phyloP scores from a whole-genome alignment of 2,113 vertebrate genomes.

The Cottus gobio region DNA sequence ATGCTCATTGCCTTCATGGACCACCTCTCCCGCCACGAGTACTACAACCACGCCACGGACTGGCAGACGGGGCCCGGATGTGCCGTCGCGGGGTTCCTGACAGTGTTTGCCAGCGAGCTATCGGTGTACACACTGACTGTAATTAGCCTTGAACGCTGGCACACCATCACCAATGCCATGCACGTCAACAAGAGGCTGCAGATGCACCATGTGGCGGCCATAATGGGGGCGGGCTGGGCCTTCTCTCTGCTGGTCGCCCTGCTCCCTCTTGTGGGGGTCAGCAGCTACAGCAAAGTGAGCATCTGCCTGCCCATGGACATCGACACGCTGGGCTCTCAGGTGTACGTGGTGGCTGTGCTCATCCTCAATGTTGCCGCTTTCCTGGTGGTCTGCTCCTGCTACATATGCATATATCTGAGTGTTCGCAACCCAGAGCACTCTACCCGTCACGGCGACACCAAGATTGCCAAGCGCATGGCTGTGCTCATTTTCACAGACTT shows the following conservation, averaged over 20 bases:
- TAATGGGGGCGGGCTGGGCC: conserved; percentile 90
- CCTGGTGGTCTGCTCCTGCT: conserved; percentile 89
- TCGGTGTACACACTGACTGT: conserved; percentile 92
- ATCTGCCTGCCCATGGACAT: conserved; percentile 97
- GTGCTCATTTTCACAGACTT: conserved; percentile 96
- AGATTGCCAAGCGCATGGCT: conserved; percentile 94
- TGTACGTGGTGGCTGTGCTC: conserved; percentile 88
- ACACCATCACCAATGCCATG: conserved; percentile 94
- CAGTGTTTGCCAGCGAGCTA: conserved; percentile 92
- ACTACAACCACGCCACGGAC: conserved; percentile 93
- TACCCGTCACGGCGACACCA: conserved; percentile 88
- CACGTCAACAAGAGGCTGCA: conserved; percentile 87
- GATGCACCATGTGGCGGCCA: conserved; percentile 84
- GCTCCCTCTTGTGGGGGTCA: conserved; percentile 91
- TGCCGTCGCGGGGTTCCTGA: conserved; percentile 88
- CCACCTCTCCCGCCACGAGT: conserved; percentile 86
- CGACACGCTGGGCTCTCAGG: conserved; percentile 85
- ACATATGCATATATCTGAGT: conserved; percentile 89
- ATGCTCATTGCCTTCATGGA: conserved; percentile 92
- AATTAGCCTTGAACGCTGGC: conserved; percentile 92
- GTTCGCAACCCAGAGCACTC: conserved; percentile 88
- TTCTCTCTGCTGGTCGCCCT: conserved; percentile 87
- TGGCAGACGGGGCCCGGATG: conserved; percentile 94
- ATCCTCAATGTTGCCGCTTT: conserved; percentile 89
- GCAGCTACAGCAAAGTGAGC: conserved; percentile 94